Evolutionary conservation across 2,113 vertebrate genomes (phyloP).

Genomic region (Aphyosemion australe): DNA sequence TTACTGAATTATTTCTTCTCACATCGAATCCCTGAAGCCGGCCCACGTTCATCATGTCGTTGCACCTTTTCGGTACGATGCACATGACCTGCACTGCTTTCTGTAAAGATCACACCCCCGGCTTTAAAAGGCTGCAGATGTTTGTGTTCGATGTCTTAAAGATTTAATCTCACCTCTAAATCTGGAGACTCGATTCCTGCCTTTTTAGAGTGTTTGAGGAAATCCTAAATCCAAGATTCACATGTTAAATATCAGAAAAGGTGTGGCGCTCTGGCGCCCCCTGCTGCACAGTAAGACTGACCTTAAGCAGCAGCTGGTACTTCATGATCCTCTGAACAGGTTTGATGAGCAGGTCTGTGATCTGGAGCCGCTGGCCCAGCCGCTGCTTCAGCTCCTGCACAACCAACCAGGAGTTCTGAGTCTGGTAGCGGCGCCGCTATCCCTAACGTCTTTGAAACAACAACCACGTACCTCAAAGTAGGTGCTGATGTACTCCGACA

Average conservation of each 20-base stretch:
- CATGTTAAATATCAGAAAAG: neutral
- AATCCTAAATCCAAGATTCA: conserved; percentile 79
- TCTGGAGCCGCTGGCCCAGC: conserved; percentile 90
- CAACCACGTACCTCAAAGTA: conserved; percentile 92
- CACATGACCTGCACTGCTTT: conserved; percentile 98
- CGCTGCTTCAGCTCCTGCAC: conserved; percentile 92
- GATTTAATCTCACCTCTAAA: conserved; percentile 84
- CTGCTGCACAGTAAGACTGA: conserved; percentile 56
- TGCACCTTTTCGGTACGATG: conserved; percentile 95
- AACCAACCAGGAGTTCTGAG: conserved; percentile 1
- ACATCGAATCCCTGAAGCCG: conserved; percentile 98
- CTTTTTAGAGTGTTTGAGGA: conserved; percentile 96
- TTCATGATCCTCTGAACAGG: conserved; percentile 98
- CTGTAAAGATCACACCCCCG: conserved; percentile 72
- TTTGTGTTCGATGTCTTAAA: neutral
- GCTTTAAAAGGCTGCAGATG: neutral
- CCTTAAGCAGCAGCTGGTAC: conserved; percentile 98
- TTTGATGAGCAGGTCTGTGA: conserved; percentile 95
- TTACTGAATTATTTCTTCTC: conserved; percentile 53
- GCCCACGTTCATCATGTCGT: conserved; percentile 99
- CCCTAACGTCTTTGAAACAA: neutral
- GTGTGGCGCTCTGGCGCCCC: conserved; percentile 18
- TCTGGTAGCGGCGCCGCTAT: neutral
- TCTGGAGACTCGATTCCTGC: conserved; percentile 90
- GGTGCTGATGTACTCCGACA: conserved; percentile 96